These are phyloP conservation scores for Dipodomys merriami DNA, from an alignment of 2,113 vertebrate species.

Conservation along the genomic window DNA sequence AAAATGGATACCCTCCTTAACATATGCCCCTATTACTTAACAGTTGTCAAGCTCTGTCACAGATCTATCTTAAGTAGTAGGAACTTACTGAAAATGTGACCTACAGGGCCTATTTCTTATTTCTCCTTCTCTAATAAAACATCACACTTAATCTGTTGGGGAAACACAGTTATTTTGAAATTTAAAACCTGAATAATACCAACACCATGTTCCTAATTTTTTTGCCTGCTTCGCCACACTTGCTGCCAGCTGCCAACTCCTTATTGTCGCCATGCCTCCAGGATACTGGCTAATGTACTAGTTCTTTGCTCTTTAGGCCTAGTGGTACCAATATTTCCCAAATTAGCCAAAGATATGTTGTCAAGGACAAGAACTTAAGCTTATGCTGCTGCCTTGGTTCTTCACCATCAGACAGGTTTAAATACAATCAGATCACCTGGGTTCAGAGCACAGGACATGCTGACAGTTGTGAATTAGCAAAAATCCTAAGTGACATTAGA, in stretches of 20 bases:
- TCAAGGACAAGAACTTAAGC: not conserved
- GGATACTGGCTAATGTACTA: not conserved
- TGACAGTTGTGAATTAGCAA: not conserved
- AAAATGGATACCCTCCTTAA: not conserved
- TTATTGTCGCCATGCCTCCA: not conserved
- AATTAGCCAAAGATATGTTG: conserved; percentile 33
- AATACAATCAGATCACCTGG: not conserved
- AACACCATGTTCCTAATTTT: not conserved
- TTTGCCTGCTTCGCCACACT: not conserved
- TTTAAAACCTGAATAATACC: conserved; percentile 43
- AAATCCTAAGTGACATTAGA: not conserved
- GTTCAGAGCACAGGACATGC: not conserved
- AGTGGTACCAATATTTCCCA: not conserved
- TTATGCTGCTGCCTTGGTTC: not conserved
- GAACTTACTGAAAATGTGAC: not conserved
- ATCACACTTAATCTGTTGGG: conserved; percentile 1
- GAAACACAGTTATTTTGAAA: conserved; percentile 37
- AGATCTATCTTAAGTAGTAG: not conserved
- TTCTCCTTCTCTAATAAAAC: conserved; percentile 28
- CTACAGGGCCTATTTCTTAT: not conserved
- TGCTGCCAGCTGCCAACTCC: conserved; percentile 19
- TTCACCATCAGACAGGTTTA: not conserved
- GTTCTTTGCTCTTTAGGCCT: not conserved
- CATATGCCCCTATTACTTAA: not conserved
- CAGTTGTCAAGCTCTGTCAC: not conserved